Evolutionary conservation across 2,888 invertebrate species (phyloP), one percentile per base, ranked within the genome.

Genomic region (Athalia cordata): DNA sequence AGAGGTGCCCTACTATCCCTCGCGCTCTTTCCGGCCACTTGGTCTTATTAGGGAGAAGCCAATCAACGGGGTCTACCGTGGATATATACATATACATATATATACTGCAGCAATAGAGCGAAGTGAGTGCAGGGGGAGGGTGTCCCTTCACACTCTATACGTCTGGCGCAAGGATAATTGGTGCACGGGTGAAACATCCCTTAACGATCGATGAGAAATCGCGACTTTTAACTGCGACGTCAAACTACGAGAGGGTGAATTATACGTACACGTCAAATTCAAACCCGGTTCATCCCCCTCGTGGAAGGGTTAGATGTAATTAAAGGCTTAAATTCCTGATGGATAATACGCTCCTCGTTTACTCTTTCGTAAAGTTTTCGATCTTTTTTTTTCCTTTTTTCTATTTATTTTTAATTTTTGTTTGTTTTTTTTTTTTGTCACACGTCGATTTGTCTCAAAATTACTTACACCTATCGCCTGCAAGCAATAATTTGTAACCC

Each of bases 11-110:
- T n/a, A 7, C 11, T 9, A 5, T 47, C 57, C 72, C 57, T 45
- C 57, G 52, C 6, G 72, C 43, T 72, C 72, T 72, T 72, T 72
- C 72, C 59, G 72, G 72, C 72, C 72, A 72, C 72, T 72, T 72
- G 72, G 72, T 59, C 72, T 59, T 72, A 57, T 72, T 72, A 72
- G 57, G 72, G 72, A 29, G 72, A 72, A 57, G 72, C 72, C 72
- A 59, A 72, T 72, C 72, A 72, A 72, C 72, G 43, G 5, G 29
- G 29, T 29, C 29, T 29, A 29, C 29, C 29, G 29, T 29, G 29
- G 0, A 2, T 29, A 29, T 29, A 29, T n/a, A n/a, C n/a, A n/a
- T 29, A 29, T 29, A 29, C 2, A 29, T 29, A 29, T n/a, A 7
- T 55, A 9, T n/a, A 9, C 11, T 55, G 7, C 55, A n/a, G 55